Evolutionary conservation across 2,888 invertebrate species (phyloP).

Genomic region (Cerastis leucographa): DNA sequence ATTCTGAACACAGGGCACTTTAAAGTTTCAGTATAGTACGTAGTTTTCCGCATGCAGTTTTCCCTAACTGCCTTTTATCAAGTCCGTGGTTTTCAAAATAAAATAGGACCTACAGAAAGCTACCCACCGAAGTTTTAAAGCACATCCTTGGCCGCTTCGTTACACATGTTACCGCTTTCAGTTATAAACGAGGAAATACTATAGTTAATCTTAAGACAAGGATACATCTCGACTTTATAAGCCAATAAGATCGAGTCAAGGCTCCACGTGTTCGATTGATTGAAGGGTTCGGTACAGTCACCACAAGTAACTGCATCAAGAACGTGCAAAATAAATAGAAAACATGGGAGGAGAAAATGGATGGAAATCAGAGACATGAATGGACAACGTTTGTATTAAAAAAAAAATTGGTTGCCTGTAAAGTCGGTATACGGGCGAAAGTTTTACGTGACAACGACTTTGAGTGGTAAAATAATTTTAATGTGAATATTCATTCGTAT

Average conservation of each 20-base stretch:
- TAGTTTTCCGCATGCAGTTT: conserved; percentile 10
- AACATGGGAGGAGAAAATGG: not conserved
- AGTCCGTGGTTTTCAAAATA: not conserved
- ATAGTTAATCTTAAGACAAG: conserved; percentile 1
- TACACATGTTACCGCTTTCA: not conserved
- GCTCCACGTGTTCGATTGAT: conserved; percentile 13
- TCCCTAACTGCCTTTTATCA: not conserved
- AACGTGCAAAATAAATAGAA: conserved; percentile 14
- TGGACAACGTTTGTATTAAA: conserved; percentile 1
- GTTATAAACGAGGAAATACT: conserved; percentile 10
- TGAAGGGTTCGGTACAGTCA: not conserved
- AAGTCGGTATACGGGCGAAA: too few relatives aligned
- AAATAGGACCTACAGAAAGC: not conserved
- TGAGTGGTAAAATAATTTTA: too few relatives aligned
- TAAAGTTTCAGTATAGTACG: conserved; percentile 6
- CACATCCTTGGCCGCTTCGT: too few relatives aligned
- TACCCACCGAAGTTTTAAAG: not conserved
- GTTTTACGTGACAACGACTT: too few relatives aligned
- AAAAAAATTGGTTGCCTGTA: too few relatives aligned
- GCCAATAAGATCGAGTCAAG: not conserved
- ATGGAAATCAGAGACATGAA: not conserved
- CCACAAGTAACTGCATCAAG: not conserved
- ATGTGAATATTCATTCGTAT: too few relatives aligned
- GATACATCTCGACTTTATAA: not conserved
- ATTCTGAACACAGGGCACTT: not conserved